phyloP scores from a whole-genome alignment of 92 coral and sea anemone species.

The Epizoanthus scotinus region DNA sequence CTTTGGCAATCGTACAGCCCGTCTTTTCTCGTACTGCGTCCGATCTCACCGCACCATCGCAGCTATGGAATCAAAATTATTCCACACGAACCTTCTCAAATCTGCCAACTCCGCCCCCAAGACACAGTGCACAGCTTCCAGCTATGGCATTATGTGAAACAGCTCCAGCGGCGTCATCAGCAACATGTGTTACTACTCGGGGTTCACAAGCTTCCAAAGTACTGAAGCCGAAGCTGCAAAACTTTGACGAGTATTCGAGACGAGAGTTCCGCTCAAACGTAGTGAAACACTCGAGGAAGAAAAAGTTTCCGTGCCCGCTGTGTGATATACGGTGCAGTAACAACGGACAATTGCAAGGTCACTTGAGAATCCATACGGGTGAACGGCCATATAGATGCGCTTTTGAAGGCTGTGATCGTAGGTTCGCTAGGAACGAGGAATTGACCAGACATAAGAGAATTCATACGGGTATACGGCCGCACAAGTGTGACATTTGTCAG shows the following conservation, averaged over 20 bases:
- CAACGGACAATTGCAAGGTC: slow-evolving; percentile 94
- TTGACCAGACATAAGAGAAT: slow-evolving; percentile 88
- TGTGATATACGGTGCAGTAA: slow-evolving; percentile 93
- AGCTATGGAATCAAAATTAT: slow-evolving; percentile 77
- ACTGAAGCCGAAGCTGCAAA: slow-evolving; percentile 42
- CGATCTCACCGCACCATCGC: slow-evolving; percentile 53
- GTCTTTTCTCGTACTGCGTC: slow-evolving; percentile 59
- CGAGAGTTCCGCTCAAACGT: slow-evolving; percentile 43
- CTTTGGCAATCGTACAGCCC: slow-evolving; percentile 69
- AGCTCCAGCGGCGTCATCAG: slow-evolving; percentile 41
- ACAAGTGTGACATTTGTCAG: slow-evolving; percentile 81
- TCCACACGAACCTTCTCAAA: slow-evolving; percentile 46
- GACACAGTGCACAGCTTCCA: slow-evolving; percentile 48
- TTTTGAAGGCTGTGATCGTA: slow-evolving; percentile 81
- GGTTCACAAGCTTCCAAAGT: background rate
- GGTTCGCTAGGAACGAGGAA: slow-evolving; percentile 95
- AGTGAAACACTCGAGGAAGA: slow-evolving; percentile 67
- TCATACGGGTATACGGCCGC: slow-evolving; percentile 92
- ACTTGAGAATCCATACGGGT: slow-evolving; percentile 88
- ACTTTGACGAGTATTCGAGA: slow-evolving; percentile 45
- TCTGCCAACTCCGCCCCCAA: slow-evolving; percentile 77
- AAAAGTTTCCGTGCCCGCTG: slow-evolving; percentile 87
- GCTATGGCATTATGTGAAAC: slow-evolving; percentile 54
- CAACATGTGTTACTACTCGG: slow-evolving; percentile 38
- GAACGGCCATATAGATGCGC: slow-evolving; percentile 82